Conservation (phyloP, 2,113 vertebrate genomes). For the Syrrhaptes paradoxus region DNA sequence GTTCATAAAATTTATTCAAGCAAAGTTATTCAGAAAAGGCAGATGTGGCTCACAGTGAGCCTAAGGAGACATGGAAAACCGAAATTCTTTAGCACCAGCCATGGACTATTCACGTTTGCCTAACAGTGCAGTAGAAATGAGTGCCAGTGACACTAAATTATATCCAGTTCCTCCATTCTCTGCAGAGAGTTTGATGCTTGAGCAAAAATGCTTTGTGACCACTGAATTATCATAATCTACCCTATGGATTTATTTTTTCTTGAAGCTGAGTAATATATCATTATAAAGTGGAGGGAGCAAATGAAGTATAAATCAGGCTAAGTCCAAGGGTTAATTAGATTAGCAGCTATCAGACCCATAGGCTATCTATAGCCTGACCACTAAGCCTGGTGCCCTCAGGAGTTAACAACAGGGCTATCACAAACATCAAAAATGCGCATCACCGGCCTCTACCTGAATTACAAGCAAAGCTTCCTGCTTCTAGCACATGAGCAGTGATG, state of each 20-base stretch:
- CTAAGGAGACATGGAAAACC: not conserved
- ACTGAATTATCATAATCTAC: not conserved
- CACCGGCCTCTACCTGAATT: not conserved
- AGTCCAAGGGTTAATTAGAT: not conserved
- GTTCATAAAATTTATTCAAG: not conserved
- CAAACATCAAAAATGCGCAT: not conserved
- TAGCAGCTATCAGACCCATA: not conserved
- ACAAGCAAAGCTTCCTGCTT: not conserved
- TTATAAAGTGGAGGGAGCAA: not conserved
- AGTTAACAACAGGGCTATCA: not conserved
- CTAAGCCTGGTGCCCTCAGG: not conserved
- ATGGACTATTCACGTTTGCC: not conserved
- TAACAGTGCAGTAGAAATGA: not conserved
- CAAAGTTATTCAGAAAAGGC: not conserved
- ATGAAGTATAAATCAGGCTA: not conserved
- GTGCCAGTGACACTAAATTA: not conserved
- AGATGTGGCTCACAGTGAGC: not conserved
- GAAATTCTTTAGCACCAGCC: not conserved
- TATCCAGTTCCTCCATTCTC: not conserved
- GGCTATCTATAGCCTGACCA: constrained; percentile 11
- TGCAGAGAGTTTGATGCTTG: not conserved
- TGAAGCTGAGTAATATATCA: not conserved
- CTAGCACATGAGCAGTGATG: not conserved
- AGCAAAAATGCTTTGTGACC: not conserved
- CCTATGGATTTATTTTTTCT: not conserved